phyloP scores from a whole-genome alignment of 2,113 vertebrate genomes.

The Alouatta palliata region DNA sequence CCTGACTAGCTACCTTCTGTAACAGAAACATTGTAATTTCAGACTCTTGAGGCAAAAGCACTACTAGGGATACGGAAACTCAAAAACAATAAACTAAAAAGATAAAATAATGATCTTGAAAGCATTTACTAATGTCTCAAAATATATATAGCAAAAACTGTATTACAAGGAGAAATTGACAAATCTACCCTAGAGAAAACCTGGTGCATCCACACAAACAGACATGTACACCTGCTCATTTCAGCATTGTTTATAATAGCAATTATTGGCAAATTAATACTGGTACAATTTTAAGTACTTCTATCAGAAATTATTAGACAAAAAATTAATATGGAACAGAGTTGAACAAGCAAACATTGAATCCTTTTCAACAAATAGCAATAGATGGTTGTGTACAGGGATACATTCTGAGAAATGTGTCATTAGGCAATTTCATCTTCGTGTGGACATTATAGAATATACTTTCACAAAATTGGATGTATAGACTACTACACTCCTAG shows the following conservation, averaged over 20 bases:
- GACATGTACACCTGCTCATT: too few species aligned
- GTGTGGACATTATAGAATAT: not conserved
- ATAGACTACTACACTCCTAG: not conserved
- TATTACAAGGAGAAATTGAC: not conserved
- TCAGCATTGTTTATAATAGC: too few species aligned
- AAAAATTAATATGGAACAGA: not conserved
- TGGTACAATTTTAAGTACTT: not conserved
- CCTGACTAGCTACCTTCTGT: too few species aligned
- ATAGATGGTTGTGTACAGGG: not conserved
- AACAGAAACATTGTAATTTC: not conserved
- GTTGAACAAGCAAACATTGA: not conserved
- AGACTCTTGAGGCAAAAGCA: not conserved
- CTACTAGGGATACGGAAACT: not conserved
- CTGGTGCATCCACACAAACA: not conserved
- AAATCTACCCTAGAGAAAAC: not conserved
- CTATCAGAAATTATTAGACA: not conserved
- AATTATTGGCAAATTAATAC: not conserved
- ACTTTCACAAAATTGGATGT: not conserved
- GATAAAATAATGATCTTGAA: not conserved
- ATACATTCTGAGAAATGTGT: not conserved
- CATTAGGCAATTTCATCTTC: not conserved
- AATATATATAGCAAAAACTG: not conserved
- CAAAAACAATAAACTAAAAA: not conserved
- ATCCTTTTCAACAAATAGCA: not conserved
- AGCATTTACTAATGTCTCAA: not conserved